Evolutionary conservation across 2,113 vertebrate species (phyloP).

Genomic region (Phasianus colchicus): DNA sequence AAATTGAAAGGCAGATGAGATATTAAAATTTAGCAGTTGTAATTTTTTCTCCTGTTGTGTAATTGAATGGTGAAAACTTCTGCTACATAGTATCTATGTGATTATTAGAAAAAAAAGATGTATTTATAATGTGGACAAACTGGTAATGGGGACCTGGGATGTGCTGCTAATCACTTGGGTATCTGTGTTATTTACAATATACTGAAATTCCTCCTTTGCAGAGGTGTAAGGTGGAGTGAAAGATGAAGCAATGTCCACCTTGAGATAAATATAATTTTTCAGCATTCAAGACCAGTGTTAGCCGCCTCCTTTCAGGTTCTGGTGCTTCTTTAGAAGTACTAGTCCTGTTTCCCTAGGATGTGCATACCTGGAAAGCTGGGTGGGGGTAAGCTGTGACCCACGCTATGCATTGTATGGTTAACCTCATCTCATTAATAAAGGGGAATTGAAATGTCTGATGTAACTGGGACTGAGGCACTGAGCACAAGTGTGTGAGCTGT

Average conservation of each 20-base stretch:
- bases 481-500: background rate
- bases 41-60: background rate
- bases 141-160: background rate
- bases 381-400: background rate
- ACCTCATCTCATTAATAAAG: background rate
- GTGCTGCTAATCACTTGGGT: accelerated
- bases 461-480: background rate
- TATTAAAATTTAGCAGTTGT: background rate
- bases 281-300: background rate
- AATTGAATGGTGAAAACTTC: background rate
- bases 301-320: background rate
- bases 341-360: background rate
- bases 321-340: background rate
- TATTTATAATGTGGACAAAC: background rate
- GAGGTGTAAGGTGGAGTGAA: background rate
- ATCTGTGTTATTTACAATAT: background rate
- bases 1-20: background rate
- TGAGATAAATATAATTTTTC: background rate
- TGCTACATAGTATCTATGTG: background rate
- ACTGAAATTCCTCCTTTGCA: background rate
- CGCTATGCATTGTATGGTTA: background rate
- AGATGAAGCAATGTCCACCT: background rate
- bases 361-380: background rate
- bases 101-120: background rate
- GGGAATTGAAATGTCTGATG: background rate